Evolutionary conservation across 2,113 vertebrate species (phyloP), one percentile per base, ranked within the genome.

Genomic region (Probosciger aterrimus): DNA sequence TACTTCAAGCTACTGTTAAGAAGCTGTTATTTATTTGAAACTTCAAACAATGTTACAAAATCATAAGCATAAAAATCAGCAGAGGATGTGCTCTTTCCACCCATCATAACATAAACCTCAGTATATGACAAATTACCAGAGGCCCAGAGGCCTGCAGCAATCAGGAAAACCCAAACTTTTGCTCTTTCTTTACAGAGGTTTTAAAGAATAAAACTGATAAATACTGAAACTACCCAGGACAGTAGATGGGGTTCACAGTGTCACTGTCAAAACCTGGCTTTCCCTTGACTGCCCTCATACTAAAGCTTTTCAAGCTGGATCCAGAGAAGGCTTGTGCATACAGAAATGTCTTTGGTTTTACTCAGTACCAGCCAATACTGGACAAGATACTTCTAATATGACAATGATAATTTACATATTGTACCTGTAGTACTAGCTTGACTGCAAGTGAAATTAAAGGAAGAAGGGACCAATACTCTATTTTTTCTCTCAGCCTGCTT

Each of bases 1-100:
- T 93, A 73, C 94, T 96, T 95, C 93, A 92, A 92, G 88, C 86
- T 91, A 86, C 81, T 79, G 82, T 92, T 93, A 88, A 85, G 81
- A 93, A 88, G 80, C 69, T 95, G 84, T 59, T 95, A 74, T 65
- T 88, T 92, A 79, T 96, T 93, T 92, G 69, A 91, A 87, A 81
- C 68, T 75, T 91, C 91, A 86, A 88, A 87, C 31, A 57, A 74
- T 65, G 33, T 92, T 96, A 90, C 89, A 86, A 96, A 94, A 95
- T 95, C 57, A 15, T 70, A 82, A 77, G 50, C 62, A 65, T 70
- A 57, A 75, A 78, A 82, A 74, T 89, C 76, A 80, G 52, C 39
- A 76, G 84, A 89, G 44, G 82, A 81, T 92, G 76, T 95, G 84
- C 53, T 88, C 53, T 78, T 96, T 43, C 18, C 19, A 73, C 33